Evolutionary conservation across 2,113 vertebrate species (phyloP).

Genomic region (Eulemur macaco): DNA sequence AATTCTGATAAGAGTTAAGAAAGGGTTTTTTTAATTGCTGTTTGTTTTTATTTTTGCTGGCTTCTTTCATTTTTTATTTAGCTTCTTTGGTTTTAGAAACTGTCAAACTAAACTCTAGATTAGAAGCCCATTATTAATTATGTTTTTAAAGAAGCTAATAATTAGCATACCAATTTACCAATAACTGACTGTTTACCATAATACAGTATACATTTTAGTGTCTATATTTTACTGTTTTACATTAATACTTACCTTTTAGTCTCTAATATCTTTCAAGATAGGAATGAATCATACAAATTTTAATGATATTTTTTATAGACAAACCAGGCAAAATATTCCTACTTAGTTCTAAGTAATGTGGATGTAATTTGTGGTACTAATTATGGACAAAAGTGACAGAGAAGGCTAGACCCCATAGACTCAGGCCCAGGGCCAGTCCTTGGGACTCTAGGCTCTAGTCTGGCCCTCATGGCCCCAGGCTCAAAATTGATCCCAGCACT

Average conservation of each 20-base stretch:
- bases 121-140: background rate
- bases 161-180: background rate
- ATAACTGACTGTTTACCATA: background rate
- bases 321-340: background rate
- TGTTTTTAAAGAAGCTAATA: conserved; percentile 30
- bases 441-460: background rate
- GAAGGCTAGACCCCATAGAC: background rate
- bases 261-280: conserved; percentile 30
- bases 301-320: background rate
- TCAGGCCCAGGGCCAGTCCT: background rate
- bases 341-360: background rate
- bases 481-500: background rate
- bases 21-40: background rate
- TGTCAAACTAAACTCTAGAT: conserved; percentile 28
- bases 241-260: background rate
- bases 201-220: conserved; percentile 3
- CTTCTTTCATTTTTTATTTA: background rate
- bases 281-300: background rate
- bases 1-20: conserved; percentile 4
- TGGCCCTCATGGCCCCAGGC: background rate
- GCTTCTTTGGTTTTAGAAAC: background rate
- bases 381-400: background rate
- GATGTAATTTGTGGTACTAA: background rate
- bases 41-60: background rate
- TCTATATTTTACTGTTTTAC: background rate